These are phyloP conservation scores for Turritopsis dohrnii DNA, from an alignment of 30 jellyfish, hydroid and myxozoan genomes.

Conservation along the genomic window DNA sequence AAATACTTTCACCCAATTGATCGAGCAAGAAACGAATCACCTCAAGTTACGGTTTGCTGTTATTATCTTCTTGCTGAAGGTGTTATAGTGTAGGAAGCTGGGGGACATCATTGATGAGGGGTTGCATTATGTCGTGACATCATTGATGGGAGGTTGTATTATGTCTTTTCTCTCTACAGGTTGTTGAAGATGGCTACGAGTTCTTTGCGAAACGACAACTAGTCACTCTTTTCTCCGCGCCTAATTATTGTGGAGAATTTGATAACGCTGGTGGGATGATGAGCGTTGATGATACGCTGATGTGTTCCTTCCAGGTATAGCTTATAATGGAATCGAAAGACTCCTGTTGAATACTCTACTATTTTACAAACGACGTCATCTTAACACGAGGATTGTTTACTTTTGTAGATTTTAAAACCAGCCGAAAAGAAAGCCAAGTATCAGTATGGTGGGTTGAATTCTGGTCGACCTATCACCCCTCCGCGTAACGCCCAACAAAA, in stretches of 20 bases:
- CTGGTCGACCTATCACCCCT: conserved; percentile 98
- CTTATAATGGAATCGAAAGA: background rate
- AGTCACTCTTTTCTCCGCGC: conserved; percentile 98
- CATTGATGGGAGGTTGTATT: no score
- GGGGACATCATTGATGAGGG: no score
- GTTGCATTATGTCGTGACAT: no score
- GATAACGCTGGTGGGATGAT: conserved; percentile 99
- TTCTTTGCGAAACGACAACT: conserved; percentile 95
- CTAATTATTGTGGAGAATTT: conserved; percentile 99
- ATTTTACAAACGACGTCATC: background rate
- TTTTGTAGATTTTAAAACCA: conserved; percentile 85
- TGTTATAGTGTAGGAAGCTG: no score
- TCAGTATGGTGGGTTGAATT: conserved; percentile 94
- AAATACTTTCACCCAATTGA: no score
- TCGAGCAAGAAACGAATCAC: no score
- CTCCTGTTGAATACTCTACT: background rate
- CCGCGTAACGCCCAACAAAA: conserved; percentile 76
- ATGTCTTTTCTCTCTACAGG: conserved; percentile 37
- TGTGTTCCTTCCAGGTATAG: conserved; percentile 98
- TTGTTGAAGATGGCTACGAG: conserved; percentile 99
- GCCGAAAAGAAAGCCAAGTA: conserved; percentile 99
- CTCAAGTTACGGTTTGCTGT: no score
- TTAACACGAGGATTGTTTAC: background rate
- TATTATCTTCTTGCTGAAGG: no score
- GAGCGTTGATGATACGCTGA: conserved; percentile 98